Evolutionary conservation across 2,113 vertebrate genomes (phyloP), one percentile per base, ranked within the genome.

Genomic region (Heterotilapia buettikoferi): DNA sequence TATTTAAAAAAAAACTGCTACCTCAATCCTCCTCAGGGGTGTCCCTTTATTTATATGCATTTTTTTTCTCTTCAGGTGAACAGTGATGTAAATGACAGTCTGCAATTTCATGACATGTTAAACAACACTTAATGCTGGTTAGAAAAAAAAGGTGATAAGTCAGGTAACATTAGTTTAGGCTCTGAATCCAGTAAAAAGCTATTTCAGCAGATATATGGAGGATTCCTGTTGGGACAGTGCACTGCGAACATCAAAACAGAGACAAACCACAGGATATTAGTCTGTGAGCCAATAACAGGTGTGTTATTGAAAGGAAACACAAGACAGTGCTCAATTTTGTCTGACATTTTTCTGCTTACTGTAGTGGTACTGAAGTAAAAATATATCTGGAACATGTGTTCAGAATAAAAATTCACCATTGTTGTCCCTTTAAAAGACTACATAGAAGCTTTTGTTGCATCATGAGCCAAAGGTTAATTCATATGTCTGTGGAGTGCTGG

Each of bases 211-310:
- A 18, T 56, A 78, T 71, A 47, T 52, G 50, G 21, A 79, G 45
- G 19, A 82, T 52, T 79, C 31, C 38, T 86, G 40, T 16, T 45
- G 24, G 19, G 36, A 29, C 40, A 5, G 18, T 73, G 13, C 45
- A 50, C 12, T 52, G 36, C 19, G 38, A 29, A 73, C 40, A 73
- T 47, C 40, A 29, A 36, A 85, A 84, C 63, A 54, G 24, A 84
- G 9, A 47, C 11, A 52, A 56, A 21, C 21, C 59, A 80, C 81
- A 82, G 54, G 83, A 86, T 89, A 89, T 89, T 86, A 86, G 26
- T 82, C 57, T 84, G 47, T 57, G 36, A 71, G 63, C 24, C 68
- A 73, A 73, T 73, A 73, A 47, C 21, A 47, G 21, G 68, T 47
- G 9, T 29, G 68, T 47, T 73, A 73, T 73, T 73, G 68, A 47